Evolutionary conservation across 2,797 vertebrate species (phyloP), one percentile per base, ranked within the genome.

Genomic region (Poecilia gillii): DNA sequence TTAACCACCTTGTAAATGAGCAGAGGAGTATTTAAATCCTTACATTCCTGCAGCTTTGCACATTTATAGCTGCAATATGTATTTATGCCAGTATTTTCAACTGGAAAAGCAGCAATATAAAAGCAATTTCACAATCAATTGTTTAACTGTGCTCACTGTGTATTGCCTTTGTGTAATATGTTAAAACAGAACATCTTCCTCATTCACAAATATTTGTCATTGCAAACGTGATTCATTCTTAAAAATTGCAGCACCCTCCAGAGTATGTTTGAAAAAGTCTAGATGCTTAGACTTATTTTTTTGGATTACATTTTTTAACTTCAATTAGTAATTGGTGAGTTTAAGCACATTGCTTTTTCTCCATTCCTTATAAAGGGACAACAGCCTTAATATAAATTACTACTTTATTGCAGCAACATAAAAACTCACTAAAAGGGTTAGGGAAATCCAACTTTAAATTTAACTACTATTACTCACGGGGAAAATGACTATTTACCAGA

Each of bases 21-120:
- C 74, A 79, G 20, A 80, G 47, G 12, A 84, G 6, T 43, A 75
- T 68, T 81, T 71, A 71, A 74, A 49, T 18, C 31, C 43, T 36
- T 36, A 81, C 72, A 76, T 81, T 81, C 59, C 62, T 73, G 66
- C 28, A 74, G 46, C 72, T 85, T 66, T 78, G 71, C 47, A 79
- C 77, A 83, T 81, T 70, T 74, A 78, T 80, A 62, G 14, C 46
- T 68, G 66, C 14, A 75, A 66, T 76, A 64, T 8, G 11, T 46
- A 72, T 68, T 76, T 77, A 28, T 55, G 66, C 76, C 73, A 36
- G 28, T 9, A 33, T 75, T 81, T 73, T 25, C 57, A 83, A 64
- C 49, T 18, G 49, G 39, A 78, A 71, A 76, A 75, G 46, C 55
- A 80, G 45, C 39, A 72, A 49, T 45, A 45, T 11, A n/a, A 13